These are phyloP conservation scores for Onychostoma macrolepis DNA, from an alignment of 2,113 vertebrate genomes.

Conservation along the genomic window DNA sequence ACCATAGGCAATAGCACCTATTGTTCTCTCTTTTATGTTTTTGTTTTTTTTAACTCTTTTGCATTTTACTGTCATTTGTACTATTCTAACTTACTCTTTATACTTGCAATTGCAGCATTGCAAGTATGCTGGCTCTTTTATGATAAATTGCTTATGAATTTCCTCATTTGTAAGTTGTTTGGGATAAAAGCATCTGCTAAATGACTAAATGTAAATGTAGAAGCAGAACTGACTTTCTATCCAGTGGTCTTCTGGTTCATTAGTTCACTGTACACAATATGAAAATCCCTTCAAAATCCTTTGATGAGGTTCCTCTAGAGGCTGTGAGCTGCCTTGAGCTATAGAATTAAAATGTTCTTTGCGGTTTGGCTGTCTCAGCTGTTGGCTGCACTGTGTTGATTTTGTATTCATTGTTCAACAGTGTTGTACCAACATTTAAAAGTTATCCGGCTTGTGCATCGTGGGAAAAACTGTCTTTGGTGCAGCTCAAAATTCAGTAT, in stretches of 20 bases:
- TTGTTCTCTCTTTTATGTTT: not conserved
- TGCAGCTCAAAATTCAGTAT: not conserved
- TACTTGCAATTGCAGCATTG: not conserved
- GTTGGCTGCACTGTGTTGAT: not conserved
- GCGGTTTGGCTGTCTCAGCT: not conserved
- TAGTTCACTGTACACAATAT: constrained; percentile 22
- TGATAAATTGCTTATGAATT: constrained; percentile 23
- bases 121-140: not conserved
- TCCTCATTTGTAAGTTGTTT: not conserved
- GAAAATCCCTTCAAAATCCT: constrained; percentile 15
- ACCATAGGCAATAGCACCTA: not conserved
- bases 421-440: not conserved
- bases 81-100: not conserved
- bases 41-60: not conserved
- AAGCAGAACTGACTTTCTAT: not conserved
- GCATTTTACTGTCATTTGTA: not conserved
- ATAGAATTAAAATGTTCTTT: not conserved
- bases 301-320: constrained; percentile 15
- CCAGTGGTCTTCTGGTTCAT: constrained; percentile 14
- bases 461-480: not conserved
- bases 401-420: not conserved
- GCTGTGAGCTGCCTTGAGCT: constrained; percentile 1
- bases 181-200: constrained; percentile 22
- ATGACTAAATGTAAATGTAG: constrained; percentile 13
- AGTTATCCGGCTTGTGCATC: not conserved